Base-by-base conservation (phyloP, 2,888 invertebrate species). In the Operophtera brumata region DNA sequence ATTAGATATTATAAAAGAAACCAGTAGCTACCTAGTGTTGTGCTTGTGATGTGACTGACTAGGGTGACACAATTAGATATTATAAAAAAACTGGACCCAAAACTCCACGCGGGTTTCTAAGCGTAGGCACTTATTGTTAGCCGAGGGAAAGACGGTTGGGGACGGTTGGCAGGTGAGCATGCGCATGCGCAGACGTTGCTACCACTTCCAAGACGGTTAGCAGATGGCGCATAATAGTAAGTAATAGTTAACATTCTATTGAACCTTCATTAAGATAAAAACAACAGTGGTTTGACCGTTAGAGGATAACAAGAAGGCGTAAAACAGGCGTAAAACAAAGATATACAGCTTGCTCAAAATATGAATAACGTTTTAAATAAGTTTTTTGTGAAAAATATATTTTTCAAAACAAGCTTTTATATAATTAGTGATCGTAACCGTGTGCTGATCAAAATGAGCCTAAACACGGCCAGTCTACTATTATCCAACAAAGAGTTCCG, bases 141-240 rank as follows among this genome's bases (percentile, higher is more conserved):
- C 5, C 12, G 39, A 43, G 37, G 45, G 40, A 12, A 51, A 59
- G 61, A 43, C 62, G 62, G 65, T 62, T 60, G 48, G 54, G 47
- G 58, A 56, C 64, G 49, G 65, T 63, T 63, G 59, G 67, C 64
- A 64, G 65, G 65, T 65, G 67, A 54, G 58, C 59, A 46, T 36
- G 20, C 46, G 36, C 36, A 6, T n/a, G n/a, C n/a, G n/a, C n/a
- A n/a, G n/a, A n/a, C n/a, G 57, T 53, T 39, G 37, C 32, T 12
- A 20, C 42, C 47, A 57, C 52, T 46, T 49, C 48, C 11, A 43
- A 44, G 45, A 37, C 52, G 45, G 57, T 57, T 52, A 49, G 48
- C 57, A 57, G 52, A 52, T 52, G 57, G 47, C 35, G 41, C 45
- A 40, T 51, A 28, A 52, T n/a, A n/a, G n/a, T n/a, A n/a, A 46